Evolutionary conservation across 2,888 invertebrate genomes (phyloP), one percentile per base, ranked within the genome.

Genomic region (Lapara coniferarum): DNA sequence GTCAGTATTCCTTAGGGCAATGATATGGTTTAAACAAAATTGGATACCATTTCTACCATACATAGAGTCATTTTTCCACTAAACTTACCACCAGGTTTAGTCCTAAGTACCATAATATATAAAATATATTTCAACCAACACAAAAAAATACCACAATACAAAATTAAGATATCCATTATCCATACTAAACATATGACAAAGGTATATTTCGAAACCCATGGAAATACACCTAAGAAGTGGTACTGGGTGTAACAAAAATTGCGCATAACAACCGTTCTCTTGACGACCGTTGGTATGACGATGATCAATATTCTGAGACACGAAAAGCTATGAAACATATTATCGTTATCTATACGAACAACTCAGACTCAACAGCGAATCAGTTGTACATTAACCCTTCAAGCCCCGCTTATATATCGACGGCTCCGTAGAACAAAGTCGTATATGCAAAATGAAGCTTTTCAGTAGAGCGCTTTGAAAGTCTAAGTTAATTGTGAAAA

Each of bases 191-290:
- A 55, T 19, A 10, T 19, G 2, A 19, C 10, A 19, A 55, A 55
- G 46, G 10, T 16, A 46, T 46, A 46, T 63, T 1, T 63, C 46
- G 46, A 46, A 49, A 19, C 1, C 13, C 16, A 49, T 44, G 12
- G 46, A 25, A 19, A 55, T 16, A 57, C 10, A 57, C 44, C n/a
- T 10, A 10, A 16, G 46, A 19, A 49, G 12, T 16, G 49, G 16
- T 13, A 16, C 12, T 2, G 63, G 46, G 66, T 37, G 71, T 72
- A 72, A 72, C 66, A 69, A 63, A 73, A 76, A 73, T 78, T 75
- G 75, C 80, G 85, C 86, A 83, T 84, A 80, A 81, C 85, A 82
- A 84, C 83, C 75, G 80, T 81, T 81, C 73, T 73, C 83, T 75
- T 83, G 83, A 79, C 85, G 77, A 85, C 85, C 78, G 79, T 78